Evolutionary conservation across 1,140 invertebrate species (phyloP).

Genomic region (Elysia chlorotica): DNA sequence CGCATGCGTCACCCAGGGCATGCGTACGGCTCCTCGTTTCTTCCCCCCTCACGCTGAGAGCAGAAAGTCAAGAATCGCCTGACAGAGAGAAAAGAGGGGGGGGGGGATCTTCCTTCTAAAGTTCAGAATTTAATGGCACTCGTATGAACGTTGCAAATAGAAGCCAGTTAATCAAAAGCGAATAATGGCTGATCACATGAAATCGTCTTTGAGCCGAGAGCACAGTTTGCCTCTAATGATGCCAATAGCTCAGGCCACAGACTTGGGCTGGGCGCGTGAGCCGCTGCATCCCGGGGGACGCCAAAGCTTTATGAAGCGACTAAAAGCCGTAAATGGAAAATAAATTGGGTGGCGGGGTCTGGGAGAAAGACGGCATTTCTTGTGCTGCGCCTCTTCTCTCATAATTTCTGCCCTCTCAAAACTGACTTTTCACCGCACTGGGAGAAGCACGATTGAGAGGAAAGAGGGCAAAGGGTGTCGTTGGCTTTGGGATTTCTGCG

Average conservation of each 20-base stretch:
- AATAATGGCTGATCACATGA: conserved; percentile 34
- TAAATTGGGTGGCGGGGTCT: conserved; percentile 32
- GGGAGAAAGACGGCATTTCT: conserved; percentile 4
- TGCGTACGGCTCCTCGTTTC: conserved; percentile 13
- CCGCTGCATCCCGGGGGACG: conserved; percentile 21
- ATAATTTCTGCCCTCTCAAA: too few relatives aligned
- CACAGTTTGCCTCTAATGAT: conserved; percentile 31
- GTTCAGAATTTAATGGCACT: conserved; percentile 20
- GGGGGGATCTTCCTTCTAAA: conserved; percentile 8
- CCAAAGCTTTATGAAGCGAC: conserved; percentile 33
- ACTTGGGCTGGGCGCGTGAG: conserved; percentile 9
- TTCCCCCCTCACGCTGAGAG: too few relatives aligned
- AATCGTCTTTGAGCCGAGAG: conserved; percentile 30
- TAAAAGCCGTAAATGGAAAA: conserved; percentile 37
- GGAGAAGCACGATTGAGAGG: not conserved
- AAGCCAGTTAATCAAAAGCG: conserved; percentile 32
- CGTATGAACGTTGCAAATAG: conserved; percentile 22
- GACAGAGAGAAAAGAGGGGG: too few relatives aligned
- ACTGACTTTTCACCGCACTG: conserved; percentile 5
- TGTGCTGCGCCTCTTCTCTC: not conserved
- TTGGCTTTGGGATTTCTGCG: not conserved
- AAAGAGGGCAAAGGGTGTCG: not conserved
- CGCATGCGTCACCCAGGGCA: too few relatives aligned
- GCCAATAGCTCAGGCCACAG: conserved; percentile 29
- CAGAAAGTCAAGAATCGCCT: conserved; percentile 18